Base-by-base conservation (phyloP, 1,140 invertebrate genomes). In the Drosophila setifemur region DNA sequence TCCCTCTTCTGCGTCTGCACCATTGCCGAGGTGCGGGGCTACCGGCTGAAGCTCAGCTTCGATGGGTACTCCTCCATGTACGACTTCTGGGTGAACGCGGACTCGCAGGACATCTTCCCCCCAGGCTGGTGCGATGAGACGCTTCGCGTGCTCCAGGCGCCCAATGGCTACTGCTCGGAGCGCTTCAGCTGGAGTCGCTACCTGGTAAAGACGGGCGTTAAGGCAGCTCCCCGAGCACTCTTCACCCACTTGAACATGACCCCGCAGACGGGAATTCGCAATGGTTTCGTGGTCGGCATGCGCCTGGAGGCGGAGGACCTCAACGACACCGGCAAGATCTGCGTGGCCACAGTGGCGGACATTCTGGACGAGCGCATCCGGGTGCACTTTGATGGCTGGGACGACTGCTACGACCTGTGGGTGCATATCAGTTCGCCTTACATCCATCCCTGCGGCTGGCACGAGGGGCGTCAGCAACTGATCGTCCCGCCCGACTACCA, bases 341-440 rank as follows among this genome's bases (percentile, higher is more conserved):
- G 97, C 88, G 97, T 97, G n/a, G 97, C 97, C 1, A 96, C 95
- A 18, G 93, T 98, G 7, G 93, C 94, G 35, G 96, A 97, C 85
- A 93, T 97, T 49, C 93, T 98, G 91, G 95, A 96, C 71, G 94
- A 95, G 71, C 92, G 97, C 23, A 93, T 99, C 77, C 93, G 98
- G 1, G 94, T 99, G 40, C 97, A 98, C 91, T 99, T 98, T 91
- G 97, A 98, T 92, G 96, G 96, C 71, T 98, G 97, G 97, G 95
- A 97, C 83, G 95, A 96, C 83, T 94, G 95, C 69, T 98, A 98
- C 90, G 97, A 99, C 91, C 98, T 97, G 19, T 99, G 97, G 97
- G 94, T 96, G 39, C 95, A 97, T 83, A 94, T 95, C 0, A 94
- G 93, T 26, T 98, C 97, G 0, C 97, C 97, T 0, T 97, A 97